Percentiles rank a stretch among this genome's conserved stretches.
Conservation (phyloP, 2,888 invertebrate genomes). For the Calliscelio sp. region DNA sequence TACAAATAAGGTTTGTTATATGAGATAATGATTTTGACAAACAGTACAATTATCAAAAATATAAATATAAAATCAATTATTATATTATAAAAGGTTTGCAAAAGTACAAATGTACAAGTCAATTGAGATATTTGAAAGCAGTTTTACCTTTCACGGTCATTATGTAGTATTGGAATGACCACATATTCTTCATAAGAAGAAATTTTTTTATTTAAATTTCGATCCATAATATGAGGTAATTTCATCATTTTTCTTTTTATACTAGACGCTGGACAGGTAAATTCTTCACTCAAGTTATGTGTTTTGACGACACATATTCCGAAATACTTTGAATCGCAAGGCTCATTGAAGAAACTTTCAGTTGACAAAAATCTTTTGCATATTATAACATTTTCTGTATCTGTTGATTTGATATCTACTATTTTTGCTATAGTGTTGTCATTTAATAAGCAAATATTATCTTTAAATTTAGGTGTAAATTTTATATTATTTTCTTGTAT, state of each 20-base stretch:
- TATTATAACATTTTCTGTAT: neutral
- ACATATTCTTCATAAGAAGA: too few relatives aligned
- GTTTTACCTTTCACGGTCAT: too few relatives aligned
- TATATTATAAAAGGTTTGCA: too few relatives aligned
- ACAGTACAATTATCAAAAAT: too few relatives aligned
- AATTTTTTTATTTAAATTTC: neutral
- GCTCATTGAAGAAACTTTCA: neutral
- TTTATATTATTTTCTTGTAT: too few relatives aligned
- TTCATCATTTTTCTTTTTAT: slow-evolving; percentile 22
- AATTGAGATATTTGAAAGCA: too few relatives aligned
- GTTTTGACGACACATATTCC: slow-evolving; percentile 9
- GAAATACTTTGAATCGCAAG: slow-evolving; percentile 13
- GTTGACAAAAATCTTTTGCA: neutral
- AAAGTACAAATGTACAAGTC: too few relatives aligned
- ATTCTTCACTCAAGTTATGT: neutral
- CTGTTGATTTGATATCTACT: neutral
- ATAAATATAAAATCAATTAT: too few relatives aligned
- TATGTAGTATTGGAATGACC: slow-evolving; percentile 18
- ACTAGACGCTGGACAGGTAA: neutral
- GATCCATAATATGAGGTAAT: neutral
- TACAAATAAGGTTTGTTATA: too few relatives aligned
- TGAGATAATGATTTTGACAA: too few relatives aligned
- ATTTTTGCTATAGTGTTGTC: slow-evolving; percentile 5
- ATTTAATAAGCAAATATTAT: slow-evolving; percentile 8
- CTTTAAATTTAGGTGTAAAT: slow-evolving; percentile 21